Conservation (phyloP, 2,113 vertebrate species). For the Psilopogon haemacephalus region DNA sequence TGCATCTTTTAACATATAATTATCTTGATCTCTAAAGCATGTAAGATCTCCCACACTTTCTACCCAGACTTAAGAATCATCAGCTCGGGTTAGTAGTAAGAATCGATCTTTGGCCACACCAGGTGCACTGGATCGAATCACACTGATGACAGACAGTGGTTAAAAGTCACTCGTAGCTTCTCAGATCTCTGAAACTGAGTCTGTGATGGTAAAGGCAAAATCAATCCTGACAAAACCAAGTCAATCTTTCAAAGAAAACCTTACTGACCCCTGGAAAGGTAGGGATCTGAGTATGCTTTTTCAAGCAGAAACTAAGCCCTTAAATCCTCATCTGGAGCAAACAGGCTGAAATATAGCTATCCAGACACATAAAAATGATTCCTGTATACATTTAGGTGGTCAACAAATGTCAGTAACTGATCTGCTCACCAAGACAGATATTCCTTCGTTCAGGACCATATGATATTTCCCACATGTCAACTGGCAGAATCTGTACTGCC, state of each 20-base stretch:
- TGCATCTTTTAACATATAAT: background rate
- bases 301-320: background rate
- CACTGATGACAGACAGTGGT: background rate
- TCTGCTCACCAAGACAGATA: background rate
- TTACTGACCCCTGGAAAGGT: background rate
- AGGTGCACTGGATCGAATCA: background rate
- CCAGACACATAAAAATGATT: background rate
- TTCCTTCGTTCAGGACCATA: background rate
- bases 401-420: background rate
- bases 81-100: background rate
- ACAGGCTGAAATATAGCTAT: background rate
- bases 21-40: background rate
- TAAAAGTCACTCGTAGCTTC: background rate
- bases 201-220: background rate
- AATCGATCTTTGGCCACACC: background rate
- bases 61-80: background rate
- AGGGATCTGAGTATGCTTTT: background rate
- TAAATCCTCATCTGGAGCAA: background rate
- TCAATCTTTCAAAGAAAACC: background rate
- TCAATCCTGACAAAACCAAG: background rate
- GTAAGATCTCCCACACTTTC: background rate
- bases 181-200: background rate
- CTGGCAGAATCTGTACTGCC: background rate
- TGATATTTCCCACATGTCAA: background rate
- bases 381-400: background rate